Percentiles rank a stretch among this genome's conserved stretches.
Evolutionary conservation across 2,113 vertebrate species (phyloP).

Genomic region (Fulmarus glacialis): DNA sequence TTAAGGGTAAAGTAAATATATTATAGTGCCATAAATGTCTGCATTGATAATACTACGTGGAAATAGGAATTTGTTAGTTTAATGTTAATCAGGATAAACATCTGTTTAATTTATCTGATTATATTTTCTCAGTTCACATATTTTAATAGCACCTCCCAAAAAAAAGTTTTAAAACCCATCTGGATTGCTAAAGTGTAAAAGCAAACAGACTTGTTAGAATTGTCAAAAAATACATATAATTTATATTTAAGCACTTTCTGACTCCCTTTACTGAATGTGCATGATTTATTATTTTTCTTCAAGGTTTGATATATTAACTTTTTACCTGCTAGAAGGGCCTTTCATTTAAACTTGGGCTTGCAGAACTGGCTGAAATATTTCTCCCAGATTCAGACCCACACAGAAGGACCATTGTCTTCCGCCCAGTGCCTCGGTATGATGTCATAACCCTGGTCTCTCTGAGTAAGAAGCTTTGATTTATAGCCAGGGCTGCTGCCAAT

Average conservation of each 20-base stretch:
- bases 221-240: conserved; percentile 3
- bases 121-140: background rate
- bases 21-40: conserved; percentile 10
- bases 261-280: background rate
- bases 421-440: conserved; percentile 11
- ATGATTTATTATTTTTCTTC: conserved; percentile 59
- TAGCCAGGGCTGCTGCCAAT: background rate
- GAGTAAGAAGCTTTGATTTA: conserved; percentile 42
- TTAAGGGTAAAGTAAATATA: conserved; percentile 16
- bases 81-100: conserved; percentile 12
- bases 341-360: conserved; percentile 31
- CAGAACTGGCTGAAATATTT: conserved; percentile 34
- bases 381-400: conserved; percentile 34
- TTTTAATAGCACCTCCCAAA: background rate
- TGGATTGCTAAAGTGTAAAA: conserved; percentile 29
- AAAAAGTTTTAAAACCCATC: background rate
- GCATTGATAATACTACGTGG: background rate
- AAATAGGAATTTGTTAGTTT: conserved; percentile 15
- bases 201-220: conserved; percentile 45
- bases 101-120: background rate
- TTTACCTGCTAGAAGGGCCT: conserved; percentile 54
- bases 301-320: conserved; percentile 50
- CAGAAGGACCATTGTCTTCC: conserved; percentile 64
- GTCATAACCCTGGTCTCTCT: conserved; percentile 30
- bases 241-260: conserved; percentile 20